Evolutionary conservation across 1,140 invertebrate genomes (phyloP), one percentile per base, ranked within the genome.

Genomic region (Drosophila tristis): DNA sequence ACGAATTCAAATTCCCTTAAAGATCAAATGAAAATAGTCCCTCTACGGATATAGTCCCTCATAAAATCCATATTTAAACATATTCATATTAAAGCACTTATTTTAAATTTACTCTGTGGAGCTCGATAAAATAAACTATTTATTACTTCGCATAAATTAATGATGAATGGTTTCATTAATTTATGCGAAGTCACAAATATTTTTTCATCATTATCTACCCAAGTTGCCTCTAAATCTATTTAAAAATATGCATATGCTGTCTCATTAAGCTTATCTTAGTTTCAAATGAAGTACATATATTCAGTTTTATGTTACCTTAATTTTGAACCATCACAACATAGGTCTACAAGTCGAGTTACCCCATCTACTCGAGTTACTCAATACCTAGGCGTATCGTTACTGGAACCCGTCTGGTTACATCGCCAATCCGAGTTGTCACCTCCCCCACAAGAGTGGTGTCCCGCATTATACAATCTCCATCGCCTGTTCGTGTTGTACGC

Each of bases 331-430:
- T 73, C 72, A 60, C 44, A 74, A 71, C 53, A 56, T 76, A 92
- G 91, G 90, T 92, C 51, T 92, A 92, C 78, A 92, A 90, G 86
- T 77, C 91, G 67, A 90, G 87, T 63, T 92, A 91, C 44, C 91
- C 91, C 16, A 92, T 92, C 61, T 92, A 92, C 78, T 92, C 85
- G 60, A 82, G 70, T 50, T 91, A 92, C 66, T 81, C 93, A 67
- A 89, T 94, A 94, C 63, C 95, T 94, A 93, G 95, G 94, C 78
- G 90, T 44, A 45, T 78, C 55, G 45, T 79, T 44, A 72, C 76
- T 72, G 86, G 86, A 79, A 60, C 84, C 49, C 90, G 91, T 60
- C 70, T 92, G 56, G 77, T 91, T 60, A 56, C 87, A 45, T 92
- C 91, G 67, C 91, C 91, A 50, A 75, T 92, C 74, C 91, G 91